Evolutionary conservation across 1,140 invertebrate genomes (phyloP).

Genomic region (Capitella teleta): DNA sequence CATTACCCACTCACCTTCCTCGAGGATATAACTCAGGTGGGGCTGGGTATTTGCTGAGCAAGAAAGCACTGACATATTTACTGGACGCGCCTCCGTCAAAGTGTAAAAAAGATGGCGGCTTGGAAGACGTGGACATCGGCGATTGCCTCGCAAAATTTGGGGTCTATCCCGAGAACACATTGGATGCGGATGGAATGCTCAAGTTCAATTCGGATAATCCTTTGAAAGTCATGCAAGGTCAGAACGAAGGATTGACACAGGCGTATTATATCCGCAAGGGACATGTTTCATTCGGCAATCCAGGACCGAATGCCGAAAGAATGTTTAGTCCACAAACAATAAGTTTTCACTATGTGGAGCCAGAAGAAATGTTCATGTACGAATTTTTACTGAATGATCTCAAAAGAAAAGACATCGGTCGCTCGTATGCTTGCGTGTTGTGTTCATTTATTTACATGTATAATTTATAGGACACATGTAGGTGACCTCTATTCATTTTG

Average conservation of each 20-base stretch:
- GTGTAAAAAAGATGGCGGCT: conserved; percentile 6
- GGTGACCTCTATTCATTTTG: no score
- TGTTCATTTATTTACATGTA: no score
- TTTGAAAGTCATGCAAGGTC: conserved; percentile 5
- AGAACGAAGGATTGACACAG: background rate
- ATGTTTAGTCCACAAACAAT: conserved; percentile 1
- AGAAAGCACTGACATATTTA: conserved; percentile 12
- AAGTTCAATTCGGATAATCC: conserved; percentile 13
- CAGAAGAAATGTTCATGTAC: conserved; percentile 1
- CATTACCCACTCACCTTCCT: conserved; percentile 5
- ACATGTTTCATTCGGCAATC: conserved; percentile 1
- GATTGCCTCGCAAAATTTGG: conserved; percentile 9
- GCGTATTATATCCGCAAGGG: background rate
- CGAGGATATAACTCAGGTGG: conserved; percentile 15
- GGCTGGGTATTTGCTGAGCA: conserved; percentile 13
- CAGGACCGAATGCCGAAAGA: background rate
- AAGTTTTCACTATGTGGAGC: conserved; percentile 6
- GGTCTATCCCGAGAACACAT: conserved; percentile 10
- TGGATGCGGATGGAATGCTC: conserved; percentile 5
- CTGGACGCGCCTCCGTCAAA: background rate
- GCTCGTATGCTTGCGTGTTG: no score
- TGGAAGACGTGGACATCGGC: conserved; percentile 16
- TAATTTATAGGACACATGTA: no score
- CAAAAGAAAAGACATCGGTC: background rate
- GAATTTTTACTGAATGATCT: conserved; percentile 8